Conservation (phyloP, 2,888 invertebrate species). For the Melinopterus prodromus region DNA sequence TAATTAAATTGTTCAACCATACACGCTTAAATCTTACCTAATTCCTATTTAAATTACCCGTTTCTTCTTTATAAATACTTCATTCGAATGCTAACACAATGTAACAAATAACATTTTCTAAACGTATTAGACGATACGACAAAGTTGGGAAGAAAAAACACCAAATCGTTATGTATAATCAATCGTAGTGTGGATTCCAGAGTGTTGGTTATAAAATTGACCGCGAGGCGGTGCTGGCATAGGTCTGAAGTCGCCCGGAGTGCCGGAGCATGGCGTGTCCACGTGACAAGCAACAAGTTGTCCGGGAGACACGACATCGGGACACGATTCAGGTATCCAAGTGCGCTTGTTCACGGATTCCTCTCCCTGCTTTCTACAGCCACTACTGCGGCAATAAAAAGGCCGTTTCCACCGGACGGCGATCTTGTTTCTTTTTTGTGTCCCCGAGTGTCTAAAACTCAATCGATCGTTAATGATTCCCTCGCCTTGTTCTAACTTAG, state of each 20-base stretch:
- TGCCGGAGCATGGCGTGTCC: constrained; percentile 40
- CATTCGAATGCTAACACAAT: no score
- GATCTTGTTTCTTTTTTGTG: constrained; percentile 32
- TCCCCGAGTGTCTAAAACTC: constrained; percentile 11
- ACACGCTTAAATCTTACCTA: background rate
- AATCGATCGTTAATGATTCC: constrained; percentile 17
- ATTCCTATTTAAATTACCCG: background rate
- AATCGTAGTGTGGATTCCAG: background rate
- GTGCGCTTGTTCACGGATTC: constrained; percentile 51
- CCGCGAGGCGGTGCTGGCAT: constrained; percentile 33
- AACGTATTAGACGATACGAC: no score
- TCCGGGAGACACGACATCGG: constrained; percentile 46
- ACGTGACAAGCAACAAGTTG: constrained; percentile 55
- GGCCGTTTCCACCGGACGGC: constrained; percentile 34
- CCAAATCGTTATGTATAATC: background rate
- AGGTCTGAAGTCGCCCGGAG: constrained; percentile 38
- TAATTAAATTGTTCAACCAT: constrained; percentile 15
- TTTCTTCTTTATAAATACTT: no score
- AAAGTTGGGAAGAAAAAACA: background rate
- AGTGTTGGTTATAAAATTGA: background rate
- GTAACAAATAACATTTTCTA: no score
- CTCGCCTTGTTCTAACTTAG: constrained; percentile 6
- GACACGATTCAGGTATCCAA: constrained; percentile 53
- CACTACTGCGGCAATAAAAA: background rate
- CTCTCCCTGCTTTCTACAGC: constrained; percentile 42